Conservation (phyloP, 2,113 vertebrate species). For the Rhadina sibilatrix region DNA sequence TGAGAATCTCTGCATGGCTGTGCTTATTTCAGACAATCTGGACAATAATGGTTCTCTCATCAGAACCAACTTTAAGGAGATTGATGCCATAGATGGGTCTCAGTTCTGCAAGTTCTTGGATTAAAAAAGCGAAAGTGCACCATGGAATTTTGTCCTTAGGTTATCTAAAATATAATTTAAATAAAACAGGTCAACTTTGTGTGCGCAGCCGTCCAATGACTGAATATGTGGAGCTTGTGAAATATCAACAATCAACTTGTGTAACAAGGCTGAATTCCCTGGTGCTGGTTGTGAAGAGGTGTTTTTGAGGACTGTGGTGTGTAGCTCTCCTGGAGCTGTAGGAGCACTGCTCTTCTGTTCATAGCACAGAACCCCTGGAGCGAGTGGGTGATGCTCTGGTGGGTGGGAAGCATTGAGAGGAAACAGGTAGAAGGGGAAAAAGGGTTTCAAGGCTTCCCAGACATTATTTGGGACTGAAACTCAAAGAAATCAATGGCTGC, state of each 20-base stretch:
- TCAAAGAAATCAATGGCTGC: background rate
- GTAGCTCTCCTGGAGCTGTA: background rate
- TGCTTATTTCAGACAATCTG: background rate
- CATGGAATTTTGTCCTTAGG: background rate
- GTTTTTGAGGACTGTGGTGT: background rate
- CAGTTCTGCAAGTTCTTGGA: background rate
- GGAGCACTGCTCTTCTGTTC: background rate
- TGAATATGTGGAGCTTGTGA: background rate
- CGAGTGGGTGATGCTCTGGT: rapidly evolving
- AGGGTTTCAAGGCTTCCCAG: background rate
- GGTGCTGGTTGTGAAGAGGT: background rate
- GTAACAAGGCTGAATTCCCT: background rate
- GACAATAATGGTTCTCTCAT: background rate
- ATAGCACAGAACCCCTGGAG: background rate
- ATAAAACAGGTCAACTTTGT: background rate
- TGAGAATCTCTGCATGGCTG: background rate
- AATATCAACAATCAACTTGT: background rate
- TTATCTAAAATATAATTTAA: background rate
- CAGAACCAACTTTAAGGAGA: background rate
- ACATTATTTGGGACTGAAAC: background rate
- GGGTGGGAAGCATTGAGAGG: background rate
- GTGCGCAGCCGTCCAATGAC: background rate
- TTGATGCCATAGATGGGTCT: background rate
- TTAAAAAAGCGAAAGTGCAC: background rate
- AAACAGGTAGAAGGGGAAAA: background rate